Conservation (phyloP, 2,113 vertebrate species). For the Alectura lathami region DNA sequence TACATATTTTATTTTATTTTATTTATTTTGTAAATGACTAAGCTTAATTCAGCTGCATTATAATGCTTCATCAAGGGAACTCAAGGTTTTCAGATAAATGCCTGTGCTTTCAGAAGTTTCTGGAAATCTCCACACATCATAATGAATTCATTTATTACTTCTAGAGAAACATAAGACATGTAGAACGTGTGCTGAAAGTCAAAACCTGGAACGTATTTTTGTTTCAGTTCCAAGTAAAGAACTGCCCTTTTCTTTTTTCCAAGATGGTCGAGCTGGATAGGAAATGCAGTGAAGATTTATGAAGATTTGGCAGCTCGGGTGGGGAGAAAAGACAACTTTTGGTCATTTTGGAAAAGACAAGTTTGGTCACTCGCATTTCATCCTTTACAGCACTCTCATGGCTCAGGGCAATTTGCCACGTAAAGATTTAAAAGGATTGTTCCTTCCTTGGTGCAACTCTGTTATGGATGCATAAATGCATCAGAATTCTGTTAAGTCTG, state of each 20-base stretch:
- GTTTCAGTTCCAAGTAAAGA: neutral
- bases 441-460: neutral
- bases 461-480: neutral
- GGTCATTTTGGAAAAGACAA: no score
- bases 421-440: neutral
- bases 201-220: neutral
- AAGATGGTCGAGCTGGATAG: neutral
- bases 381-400: neutral
- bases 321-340: neutral
- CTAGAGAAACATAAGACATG: neutral
- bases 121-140: neutral
- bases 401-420: neutral
- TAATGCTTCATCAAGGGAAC: neutral
- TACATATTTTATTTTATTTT: neutral
- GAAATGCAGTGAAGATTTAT: neutral
- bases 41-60: neutral
- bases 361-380: neutral
- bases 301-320: neutral
- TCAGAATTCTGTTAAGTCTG: slow-evolving; percentile 5
- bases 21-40: neutral
- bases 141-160: neutral
- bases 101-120: neutral
- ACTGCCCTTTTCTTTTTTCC: neutral
- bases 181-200: neutral
- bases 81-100: neutral